These are phyloP conservation scores for Macrosoma leucophasiata DNA, from an alignment of 2,888 invertebrate species.

Conservation along the genomic window DNA sequence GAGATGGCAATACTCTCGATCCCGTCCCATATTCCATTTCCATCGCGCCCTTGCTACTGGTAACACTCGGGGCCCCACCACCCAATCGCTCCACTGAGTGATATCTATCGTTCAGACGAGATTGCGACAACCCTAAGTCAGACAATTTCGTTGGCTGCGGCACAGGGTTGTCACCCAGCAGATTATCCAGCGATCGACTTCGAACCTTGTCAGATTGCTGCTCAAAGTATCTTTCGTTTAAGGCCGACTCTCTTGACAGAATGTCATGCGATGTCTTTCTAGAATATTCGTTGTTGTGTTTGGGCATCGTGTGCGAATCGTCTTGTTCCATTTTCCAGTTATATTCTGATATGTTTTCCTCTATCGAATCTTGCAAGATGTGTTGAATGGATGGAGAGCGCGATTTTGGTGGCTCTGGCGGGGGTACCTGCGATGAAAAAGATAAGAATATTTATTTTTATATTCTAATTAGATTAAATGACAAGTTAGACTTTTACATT, in stretches of 20 bases:
- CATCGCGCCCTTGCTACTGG: conserved; percentile 75
- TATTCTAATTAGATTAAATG: not conserved
- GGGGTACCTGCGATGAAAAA: conserved; percentile 67
- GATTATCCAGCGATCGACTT: conserved; percentile 86
- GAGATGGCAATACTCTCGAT: conserved; percentile 73
- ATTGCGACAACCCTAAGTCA: conserved; percentile 87
- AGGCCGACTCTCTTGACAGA: conserved; percentile 86
- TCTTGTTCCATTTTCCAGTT: conserved; percentile 64
- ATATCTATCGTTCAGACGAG: conserved; percentile 91
- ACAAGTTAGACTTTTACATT: no score
- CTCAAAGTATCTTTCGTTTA: conserved; percentile 93
- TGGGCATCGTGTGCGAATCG: conserved; percentile 36
- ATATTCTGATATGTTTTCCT: conserved; percentile 59
- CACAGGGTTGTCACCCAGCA: conserved; percentile 81
- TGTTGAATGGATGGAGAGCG: conserved; percentile 67
- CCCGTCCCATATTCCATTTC: conserved; percentile 82
- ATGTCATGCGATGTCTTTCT: conserved; percentile 86
- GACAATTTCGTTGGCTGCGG: conserved; percentile 78
- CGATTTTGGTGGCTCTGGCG: conserved; percentile 80
- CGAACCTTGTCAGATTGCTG: conserved; percentile 82
- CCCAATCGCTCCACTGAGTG: conserved; percentile 87
- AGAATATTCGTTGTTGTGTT: conserved; percentile 48
- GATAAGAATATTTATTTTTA: not conserved
- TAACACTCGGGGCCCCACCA: conserved; percentile 77
- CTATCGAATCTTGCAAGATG: conserved; percentile 61